Base-by-base conservation (phyloP, 2,797 vertebrate genomes). In the Oryzias sinensis region DNA sequence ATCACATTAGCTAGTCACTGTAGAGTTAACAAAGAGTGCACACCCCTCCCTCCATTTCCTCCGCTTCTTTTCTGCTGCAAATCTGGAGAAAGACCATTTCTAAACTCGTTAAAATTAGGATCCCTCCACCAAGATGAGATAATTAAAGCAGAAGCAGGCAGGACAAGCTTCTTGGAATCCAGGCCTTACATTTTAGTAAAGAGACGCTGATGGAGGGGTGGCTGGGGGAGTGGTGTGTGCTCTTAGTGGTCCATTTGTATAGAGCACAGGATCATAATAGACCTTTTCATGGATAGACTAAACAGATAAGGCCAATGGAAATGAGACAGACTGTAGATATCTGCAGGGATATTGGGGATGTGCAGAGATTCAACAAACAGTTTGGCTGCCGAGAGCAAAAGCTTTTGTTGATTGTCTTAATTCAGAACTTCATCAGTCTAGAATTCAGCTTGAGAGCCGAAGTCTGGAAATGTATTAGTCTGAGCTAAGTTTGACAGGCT, bases 1-100 rank as follows among this genome's bases (percentile, higher is more conserved):
- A 87, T 93, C 81, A 90, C 92, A 92, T 90, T 91, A 92, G 84
- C 90, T 88, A 91, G 93, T 88, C 91, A 91, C 78, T 92, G 89
- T 86, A 93, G 93, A 93, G 93, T 93, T 93, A 94, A 94, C 89
- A 88, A 92, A 93, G 86, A 90, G 79, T 85, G 76, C 72, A 16
- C 69, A 70, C 50, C 81, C 58, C 68, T 27, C 18, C 89, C 89
- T 80, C 85, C 33, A 2, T 71, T 48, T 54, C 15, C 29, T 1
- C 87, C 53, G 59, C 82, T 84, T 86, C 79, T 77, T 84, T 83
- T 89, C 91, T 90, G 87, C 91, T 90, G 88, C 71, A 65, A 81
- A 82, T 89, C 77, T 67, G 47, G 76, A 89, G 89, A 93, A 78
- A 82, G 89, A 84, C 87, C 87, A 80, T 86, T 91, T 90, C 88